phyloP scores from a whole-genome alignment of 2,888 invertebrate species.

The Calliphora vomitoria region DNA sequence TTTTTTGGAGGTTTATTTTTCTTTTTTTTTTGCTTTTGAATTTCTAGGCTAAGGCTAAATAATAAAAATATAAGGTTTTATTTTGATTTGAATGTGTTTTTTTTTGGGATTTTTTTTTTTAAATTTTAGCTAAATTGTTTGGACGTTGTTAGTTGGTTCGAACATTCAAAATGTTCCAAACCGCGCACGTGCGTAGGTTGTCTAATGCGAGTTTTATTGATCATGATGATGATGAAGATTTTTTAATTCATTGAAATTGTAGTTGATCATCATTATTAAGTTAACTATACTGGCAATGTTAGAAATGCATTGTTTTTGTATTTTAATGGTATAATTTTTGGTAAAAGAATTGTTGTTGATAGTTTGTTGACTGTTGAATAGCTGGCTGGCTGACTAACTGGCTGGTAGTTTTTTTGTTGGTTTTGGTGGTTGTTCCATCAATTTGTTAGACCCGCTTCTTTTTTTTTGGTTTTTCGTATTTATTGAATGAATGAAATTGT shows the following conservation, averaged over 20 bases:
- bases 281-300: slow-evolving; percentile 23
- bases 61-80: background rate
- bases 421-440: background rate
- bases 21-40: background rate
- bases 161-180: slow-evolving; percentile 45
- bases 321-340: slow-evolving; percentile 12
- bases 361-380: slow-evolving; percentile 46
- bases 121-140: background rate
- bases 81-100: background rate
- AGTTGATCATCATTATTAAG: slow-evolving; percentile 10
- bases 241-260: background rate
- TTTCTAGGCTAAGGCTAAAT: slow-evolving; percentile 48
- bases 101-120: background rate
- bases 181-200: slow-evolving; percentile 65
- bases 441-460: slow-evolving; percentile 26
- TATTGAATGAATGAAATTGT: slow-evolving; percentile 41
- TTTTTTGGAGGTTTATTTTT: slow-evolving; percentile 12
- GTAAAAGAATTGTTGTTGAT: slow-evolving; percentile 42
- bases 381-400: slow-evolving; percentile 3
- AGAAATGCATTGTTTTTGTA: background rate
- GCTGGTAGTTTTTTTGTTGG: slow-evolving; percentile 5
- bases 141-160: background rate
- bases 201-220: slow-evolving; percentile 60
- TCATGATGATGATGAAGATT: slow-evolving; percentile 28
- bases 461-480: slow-evolving; percentile 20